Conservation (phyloP, 2,797 vertebrate genomes). For the Poecilia velifera region DNA sequence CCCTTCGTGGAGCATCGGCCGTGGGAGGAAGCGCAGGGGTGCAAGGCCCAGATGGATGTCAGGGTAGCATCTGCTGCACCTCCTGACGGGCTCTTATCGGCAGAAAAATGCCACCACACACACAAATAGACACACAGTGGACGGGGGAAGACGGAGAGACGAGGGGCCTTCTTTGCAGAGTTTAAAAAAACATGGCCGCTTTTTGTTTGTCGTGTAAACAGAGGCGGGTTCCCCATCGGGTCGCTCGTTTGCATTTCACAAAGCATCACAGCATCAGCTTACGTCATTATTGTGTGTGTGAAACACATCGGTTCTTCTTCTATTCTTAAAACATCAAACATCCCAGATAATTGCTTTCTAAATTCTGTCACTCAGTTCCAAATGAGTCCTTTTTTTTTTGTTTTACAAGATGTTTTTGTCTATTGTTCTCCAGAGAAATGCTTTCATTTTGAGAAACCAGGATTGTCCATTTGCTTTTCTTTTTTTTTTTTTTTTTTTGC, state of each 20-base stretch:
- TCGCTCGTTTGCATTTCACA: conserved; percentile 75
- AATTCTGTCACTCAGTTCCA: neutral
- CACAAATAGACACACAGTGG: conserved; percentile 59
- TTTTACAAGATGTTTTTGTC: neutral
- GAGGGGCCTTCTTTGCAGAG: conserved; percentile 66
- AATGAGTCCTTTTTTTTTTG: neutral
- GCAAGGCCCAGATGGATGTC: conserved; percentile 81
- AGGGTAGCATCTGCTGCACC: conserved; percentile 82
- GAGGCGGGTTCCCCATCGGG: conserved; percentile 70
- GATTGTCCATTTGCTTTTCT: neutral
- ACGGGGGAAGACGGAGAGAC: conserved; percentile 47
- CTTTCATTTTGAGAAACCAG: neutral
- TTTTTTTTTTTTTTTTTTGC: neutral
- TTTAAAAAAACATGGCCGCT: conserved; percentile 78
- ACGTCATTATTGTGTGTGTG: conserved; percentile 44
- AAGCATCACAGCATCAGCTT: conserved; percentile 45
- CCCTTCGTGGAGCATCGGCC: conserved; percentile 45
- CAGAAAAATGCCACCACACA: conserved; percentile 59
- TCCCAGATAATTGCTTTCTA: neutral
- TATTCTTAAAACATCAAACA: neutral
- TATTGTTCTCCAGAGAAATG: neutral
- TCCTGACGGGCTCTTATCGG: conserved; percentile 75
- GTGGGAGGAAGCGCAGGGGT: conserved; percentile 68
- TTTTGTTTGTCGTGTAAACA: conserved; percentile 82
- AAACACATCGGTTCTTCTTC: conserved; percentile 28